These are phyloP conservation scores for Dolichopus griseipennis DNA, from an alignment of 2,888 invertebrate genomes.

Conservation along the genomic window DNA sequence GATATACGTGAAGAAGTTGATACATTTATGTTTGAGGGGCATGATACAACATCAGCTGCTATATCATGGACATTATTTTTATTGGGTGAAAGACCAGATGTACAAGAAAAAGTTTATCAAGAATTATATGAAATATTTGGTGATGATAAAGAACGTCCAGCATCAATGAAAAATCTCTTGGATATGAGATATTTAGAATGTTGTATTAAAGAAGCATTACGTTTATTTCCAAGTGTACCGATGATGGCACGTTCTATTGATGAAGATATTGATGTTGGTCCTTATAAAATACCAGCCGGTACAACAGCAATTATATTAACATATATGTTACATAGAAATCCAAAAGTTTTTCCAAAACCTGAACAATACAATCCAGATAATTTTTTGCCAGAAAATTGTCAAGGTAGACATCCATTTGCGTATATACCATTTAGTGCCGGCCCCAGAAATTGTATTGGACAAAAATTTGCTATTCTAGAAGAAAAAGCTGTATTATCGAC, in stretches of 20 bases:
- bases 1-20: slow-evolving; percentile 55
- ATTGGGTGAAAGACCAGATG: slow-evolving; percentile 39
- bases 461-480: slow-evolving; percentile 51
- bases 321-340: slow-evolving; percentile 57
- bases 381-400: slow-evolving; percentile 56
- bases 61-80: slow-evolving; percentile 43
- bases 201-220: slow-evolving; percentile 59
- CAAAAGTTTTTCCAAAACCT: slow-evolving; percentile 57
- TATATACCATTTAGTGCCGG: slow-evolving; percentile 65
- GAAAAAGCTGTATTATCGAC: slow-evolving; percentile 51
- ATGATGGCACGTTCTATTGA: slow-evolving; percentile 52
- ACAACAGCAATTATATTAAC: slow-evolving; percentile 52
- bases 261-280: slow-evolving; percentile 49
- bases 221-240: slow-evolving; percentile 59
- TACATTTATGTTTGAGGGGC: slow-evolving; percentile 56
- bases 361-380: slow-evolving; percentile 61
- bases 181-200: slow-evolving; percentile 59
- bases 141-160: slow-evolving; percentile 41
- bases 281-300: slow-evolving; percentile 42
- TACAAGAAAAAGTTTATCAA: slow-evolving; percentile 43
- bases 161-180: slow-evolving; percentile 51
- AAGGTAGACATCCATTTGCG: slow-evolving; percentile 53
- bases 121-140: slow-evolving; percentile 47
- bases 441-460: slow-evolving; percentile 51
- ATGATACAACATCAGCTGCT: slow-evolving; percentile 44